Evolutionary conservation across 2,113 vertebrate genomes (phyloP).

Genomic region (Pandion haliaetus): DNA sequence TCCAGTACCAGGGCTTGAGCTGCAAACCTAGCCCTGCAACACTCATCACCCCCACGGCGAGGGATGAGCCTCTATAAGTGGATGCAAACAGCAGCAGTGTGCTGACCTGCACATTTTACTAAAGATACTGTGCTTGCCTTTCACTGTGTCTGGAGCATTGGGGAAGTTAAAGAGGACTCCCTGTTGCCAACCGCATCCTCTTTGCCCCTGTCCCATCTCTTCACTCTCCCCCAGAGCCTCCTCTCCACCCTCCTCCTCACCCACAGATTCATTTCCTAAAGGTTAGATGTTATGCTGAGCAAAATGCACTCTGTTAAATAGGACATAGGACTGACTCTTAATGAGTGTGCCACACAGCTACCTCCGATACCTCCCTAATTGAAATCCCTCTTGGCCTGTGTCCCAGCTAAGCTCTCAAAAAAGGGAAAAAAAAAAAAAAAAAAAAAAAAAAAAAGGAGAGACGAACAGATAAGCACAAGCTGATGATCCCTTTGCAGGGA

Average conservation of each 20-base stretch:
- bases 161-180: neutral
- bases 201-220: neutral
- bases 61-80: fast-evolving
- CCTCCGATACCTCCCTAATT: neutral
- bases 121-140: neutral
- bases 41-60: fast-evolving
- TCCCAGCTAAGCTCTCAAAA: neutral
- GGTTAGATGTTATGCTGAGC: neutral
- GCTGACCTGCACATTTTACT: neutral
- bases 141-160: fast-evolving
- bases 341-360: neutral
- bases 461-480: neutral
- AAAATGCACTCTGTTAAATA: neutral
- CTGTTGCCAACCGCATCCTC: neutral
- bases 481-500: neutral
- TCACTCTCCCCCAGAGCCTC: neutral
- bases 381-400: neutral
- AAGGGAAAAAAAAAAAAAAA: neutral
- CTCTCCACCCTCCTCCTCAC: neutral
- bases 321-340: neutral
- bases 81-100: neutral
- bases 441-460: neutral
- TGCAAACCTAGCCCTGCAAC: neutral
- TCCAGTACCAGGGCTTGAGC: neutral
- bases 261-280: neutral